Evolutionary conservation across 2,888 invertebrate genomes (phyloP).

Genomic region (Dioctria linearis): DNA sequence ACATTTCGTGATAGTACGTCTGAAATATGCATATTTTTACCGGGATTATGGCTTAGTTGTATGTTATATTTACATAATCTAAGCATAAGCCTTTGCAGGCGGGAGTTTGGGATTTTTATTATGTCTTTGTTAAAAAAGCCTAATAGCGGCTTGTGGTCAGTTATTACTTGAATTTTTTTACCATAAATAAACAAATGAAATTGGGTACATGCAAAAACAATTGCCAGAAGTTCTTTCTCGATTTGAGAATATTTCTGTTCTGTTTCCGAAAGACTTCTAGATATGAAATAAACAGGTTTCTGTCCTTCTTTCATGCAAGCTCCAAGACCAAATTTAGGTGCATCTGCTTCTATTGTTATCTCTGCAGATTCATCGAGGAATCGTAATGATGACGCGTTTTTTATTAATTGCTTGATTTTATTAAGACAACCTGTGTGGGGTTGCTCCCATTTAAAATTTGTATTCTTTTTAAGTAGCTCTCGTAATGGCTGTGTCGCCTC

Average conservation of each 20-base stretch:
- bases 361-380: background rate
- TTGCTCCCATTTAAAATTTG: no score
- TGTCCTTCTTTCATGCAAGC: background rate
- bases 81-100: background rate
- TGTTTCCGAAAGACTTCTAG: background rate
- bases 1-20: background rate
- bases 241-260: background rate
- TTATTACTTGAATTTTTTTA: background rate
- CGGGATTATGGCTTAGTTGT: conserved; percentile 45
- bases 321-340: background rate
- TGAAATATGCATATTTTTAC: background rate
- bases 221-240: background rate
- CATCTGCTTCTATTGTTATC: background rate
- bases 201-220: background rate
- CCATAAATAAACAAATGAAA: background rate
- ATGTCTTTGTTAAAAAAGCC: background rate
- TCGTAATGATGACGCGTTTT: background rate
- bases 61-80: background rate
- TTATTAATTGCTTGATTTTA: background rate
- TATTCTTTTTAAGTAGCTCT: no score
- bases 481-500: no score
- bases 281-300: background rate
- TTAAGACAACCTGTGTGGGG: background rate
- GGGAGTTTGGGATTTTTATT: background rate
- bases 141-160: background rate